A percentile compares a stretch with the other conserved stretches of the same genome.
Evolutionary conservation across 2,113 vertebrate species (phyloP).

Genomic region (Struthio camelus): DNA sequence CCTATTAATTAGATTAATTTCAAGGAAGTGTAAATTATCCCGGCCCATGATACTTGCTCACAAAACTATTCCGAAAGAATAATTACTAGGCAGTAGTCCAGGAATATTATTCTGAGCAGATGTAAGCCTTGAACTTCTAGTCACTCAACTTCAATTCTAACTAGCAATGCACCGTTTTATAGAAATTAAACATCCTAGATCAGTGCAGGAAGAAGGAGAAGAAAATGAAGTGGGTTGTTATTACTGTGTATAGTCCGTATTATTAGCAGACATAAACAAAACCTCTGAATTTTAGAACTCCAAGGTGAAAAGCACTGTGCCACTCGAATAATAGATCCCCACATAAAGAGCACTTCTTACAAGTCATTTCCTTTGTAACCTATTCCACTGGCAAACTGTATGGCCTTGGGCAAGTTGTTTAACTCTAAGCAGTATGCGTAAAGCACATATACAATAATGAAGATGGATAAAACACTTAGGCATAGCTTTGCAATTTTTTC

Average conservation of each 20-base stretch:
- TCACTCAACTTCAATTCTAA: conserved; percentile 22
- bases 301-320: neutral
- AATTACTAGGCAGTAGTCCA: conserved; percentile 51
- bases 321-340: neutral
- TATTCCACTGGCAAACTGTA: neutral
- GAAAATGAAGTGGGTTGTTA: neutral
- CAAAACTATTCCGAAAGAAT: conserved; percentile 51
- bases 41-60: conserved; percentile 43
- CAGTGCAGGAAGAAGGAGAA: neutral
- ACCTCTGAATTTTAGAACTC: neutral
- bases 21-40: conserved; percentile 63
- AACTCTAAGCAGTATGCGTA: neutral
- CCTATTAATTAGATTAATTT: conserved; percentile 70
- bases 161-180: neutral
- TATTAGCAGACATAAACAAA: neutral
- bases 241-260: neutral
- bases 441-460: neutral
- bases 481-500: neutral
- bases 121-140: conserved; percentile 35
- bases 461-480: neutral
- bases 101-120: conserved; percentile 41
- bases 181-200: neutral
- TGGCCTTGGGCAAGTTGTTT: neutral
- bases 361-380: neutral
- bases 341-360: neutral